Conservation (phyloP, 2,797 vertebrate species). For the Hemibagrus guttatus region DNA sequence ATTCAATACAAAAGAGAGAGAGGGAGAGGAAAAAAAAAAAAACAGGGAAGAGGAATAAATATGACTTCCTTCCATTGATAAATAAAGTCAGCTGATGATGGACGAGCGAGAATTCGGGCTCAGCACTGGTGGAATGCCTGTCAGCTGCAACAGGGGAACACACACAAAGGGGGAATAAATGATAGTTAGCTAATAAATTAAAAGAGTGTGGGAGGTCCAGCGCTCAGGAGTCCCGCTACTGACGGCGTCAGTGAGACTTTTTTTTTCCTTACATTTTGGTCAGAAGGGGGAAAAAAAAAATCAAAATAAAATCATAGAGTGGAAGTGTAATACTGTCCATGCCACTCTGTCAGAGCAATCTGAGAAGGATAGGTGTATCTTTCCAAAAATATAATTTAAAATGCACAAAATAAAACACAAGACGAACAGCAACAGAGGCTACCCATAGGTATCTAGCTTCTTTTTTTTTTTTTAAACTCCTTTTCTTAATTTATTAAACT, state of each 20-base stretch:
- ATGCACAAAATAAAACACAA: constrained; percentile 75
- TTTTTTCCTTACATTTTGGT: not conserved
- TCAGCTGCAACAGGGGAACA: constrained; percentile 44
- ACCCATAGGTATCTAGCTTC: constrained; percentile 64
- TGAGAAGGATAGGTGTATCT: constrained; percentile 60
- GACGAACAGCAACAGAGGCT: constrained; percentile 78
- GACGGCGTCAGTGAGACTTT: not conserved
- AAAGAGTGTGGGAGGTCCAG: not conserved
- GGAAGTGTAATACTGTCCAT: constrained; percentile 61
- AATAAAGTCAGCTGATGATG: not conserved
- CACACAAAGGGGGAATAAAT: constrained; percentile 14
- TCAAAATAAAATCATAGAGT: not conserved
- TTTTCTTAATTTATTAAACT: constrained; percentile 73
- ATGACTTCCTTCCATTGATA: constrained; percentile 13
- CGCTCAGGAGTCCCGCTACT: not conserved
- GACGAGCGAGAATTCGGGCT: not conserved
- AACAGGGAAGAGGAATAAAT: constrained; percentile 45
- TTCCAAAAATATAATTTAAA: constrained; percentile 71
- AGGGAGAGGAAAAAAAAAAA: constrained; percentile 8
- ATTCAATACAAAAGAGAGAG: not conserved
- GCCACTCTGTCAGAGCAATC: constrained; percentile 63
- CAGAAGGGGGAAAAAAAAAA: constrained; percentile 22
- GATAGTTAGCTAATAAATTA: constrained; percentile 66
- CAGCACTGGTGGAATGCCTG: constrained; percentile 68
- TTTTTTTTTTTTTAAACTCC: constrained; percentile 50